Evolutionary conservation across 2,888 invertebrate genomes (phyloP).

Genomic region (Acleris emargana): DNA sequence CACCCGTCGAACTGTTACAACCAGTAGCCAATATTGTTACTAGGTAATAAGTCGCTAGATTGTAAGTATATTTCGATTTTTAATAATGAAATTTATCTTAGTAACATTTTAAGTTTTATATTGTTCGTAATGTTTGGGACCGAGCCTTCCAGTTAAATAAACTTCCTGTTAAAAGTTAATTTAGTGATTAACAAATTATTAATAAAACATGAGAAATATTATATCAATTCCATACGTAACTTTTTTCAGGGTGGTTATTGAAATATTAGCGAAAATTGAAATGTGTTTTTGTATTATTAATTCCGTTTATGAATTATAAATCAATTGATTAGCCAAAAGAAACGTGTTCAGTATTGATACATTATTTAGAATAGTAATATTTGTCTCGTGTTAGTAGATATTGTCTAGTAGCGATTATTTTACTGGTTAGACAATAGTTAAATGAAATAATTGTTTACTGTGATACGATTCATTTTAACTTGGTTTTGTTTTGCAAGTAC

Average conservation of each 20-base stretch:
- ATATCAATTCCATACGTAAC: no score
- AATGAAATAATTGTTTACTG: constrained; percentile 68
- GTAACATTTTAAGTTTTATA: constrained; percentile 24
- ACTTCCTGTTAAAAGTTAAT: no score
- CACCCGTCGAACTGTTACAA: constrained; percentile 24
- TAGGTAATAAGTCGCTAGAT: constrained; percentile 34
- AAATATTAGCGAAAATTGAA: constrained; percentile 17
- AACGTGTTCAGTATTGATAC: constrained; percentile 68
- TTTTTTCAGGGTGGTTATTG: background rate
- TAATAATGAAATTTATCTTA: constrained; percentile 30
- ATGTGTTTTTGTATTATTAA: constrained; percentile 42
- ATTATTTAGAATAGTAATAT: constrained; percentile 46
- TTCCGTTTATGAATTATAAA: constrained; percentile 41
- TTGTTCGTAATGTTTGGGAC: constrained; percentile 13
- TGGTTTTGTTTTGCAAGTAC: constrained; percentile 53
- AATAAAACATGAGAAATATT: no score
- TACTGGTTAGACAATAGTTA: constrained; percentile 44
- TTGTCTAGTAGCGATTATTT: constrained; percentile 40
- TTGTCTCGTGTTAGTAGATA: constrained; percentile 35
- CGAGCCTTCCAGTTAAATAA: background rate
- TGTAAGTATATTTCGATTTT: constrained; percentile 35
- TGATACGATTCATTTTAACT: constrained; percentile 72
- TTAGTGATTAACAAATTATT: no score
- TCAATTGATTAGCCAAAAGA: constrained; percentile 59
- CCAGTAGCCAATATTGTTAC: constrained; percentile 48